phyloP scores from a whole-genome alignment of 1,140 invertebrate species.

The Muscidifurax raptorellus region DNA sequence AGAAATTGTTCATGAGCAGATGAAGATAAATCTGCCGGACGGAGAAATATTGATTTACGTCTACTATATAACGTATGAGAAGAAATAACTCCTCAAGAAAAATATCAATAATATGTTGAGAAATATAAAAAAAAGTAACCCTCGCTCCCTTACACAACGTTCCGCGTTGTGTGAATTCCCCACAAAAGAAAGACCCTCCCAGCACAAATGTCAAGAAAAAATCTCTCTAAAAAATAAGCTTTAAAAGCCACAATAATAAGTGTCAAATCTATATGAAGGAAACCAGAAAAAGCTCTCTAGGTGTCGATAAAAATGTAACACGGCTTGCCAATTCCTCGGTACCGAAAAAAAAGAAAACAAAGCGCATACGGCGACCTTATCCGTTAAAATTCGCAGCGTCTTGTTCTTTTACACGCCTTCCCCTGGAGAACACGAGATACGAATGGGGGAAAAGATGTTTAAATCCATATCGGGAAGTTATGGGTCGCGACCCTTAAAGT shows the following conservation, averaged over 20 bases:
- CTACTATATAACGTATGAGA: not conserved
- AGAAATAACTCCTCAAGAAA: not conserved
- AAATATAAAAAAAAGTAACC: too few species aligned
- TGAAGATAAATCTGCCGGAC: not conserved
- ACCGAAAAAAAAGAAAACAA: not conserved
- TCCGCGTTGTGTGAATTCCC: not conserved
- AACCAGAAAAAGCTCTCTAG: not conserved
- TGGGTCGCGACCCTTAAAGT: slow-evolving; percentile 19
- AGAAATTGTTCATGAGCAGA: not conserved
- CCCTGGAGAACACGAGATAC: slow-evolving; percentile 12
- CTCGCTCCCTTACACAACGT: not conserved
- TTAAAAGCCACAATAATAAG: not conserved
- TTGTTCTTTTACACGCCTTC: not conserved
- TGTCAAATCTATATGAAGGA: not conserved
- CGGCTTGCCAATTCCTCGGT: not conserved
- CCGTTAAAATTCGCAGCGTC: slow-evolving; percentile 1
- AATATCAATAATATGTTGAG: not conserved
- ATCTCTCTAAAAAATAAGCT: not conserved
- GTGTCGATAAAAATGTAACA: slow-evolving; percentile 23
- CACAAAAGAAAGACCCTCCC: not conserved
- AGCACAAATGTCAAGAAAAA: not conserved
- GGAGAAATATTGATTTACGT: not conserved
- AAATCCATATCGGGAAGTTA: slow-evolving; percentile 34
- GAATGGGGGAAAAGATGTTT: slow-evolving; percentile 33
- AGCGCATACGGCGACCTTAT: not conserved